Conservation (phyloP, 2,113 vertebrate genomes). For the Menidia beryllina region DNA sequence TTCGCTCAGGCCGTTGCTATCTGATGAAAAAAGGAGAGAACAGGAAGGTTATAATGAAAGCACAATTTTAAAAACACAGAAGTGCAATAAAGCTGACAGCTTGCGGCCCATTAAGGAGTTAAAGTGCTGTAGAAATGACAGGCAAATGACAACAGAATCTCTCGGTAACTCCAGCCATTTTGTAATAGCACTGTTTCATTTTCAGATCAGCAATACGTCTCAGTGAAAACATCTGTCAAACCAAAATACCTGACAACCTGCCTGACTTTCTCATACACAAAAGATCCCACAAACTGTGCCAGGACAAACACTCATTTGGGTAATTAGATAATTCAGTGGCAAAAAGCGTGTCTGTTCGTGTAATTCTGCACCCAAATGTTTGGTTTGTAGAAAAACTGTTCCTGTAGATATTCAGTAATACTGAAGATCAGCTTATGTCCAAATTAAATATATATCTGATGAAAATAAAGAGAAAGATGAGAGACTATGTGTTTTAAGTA, state of each 20-base stretch:
- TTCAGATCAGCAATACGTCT: not conserved
- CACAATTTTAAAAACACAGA: constrained; percentile 53
- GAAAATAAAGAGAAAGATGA: not conserved
- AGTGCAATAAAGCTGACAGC: constrained; percentile 46
- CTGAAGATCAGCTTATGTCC: not conserved
- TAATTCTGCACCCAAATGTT: not conserved
- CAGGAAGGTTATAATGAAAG: constrained; percentile 58
- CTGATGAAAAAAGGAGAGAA: constrained; percentile 82
- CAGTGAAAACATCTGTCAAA: constrained; percentile 5
- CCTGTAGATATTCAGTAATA: not conserved
- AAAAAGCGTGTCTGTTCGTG: not conserved
- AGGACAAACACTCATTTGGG: not conserved
- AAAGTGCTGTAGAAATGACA: constrained; percentile 30
- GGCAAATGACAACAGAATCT: constrained; percentile 45
- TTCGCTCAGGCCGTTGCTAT: constrained; percentile 91
- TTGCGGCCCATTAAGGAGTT: constrained; percentile 37
- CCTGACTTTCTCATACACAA: not conserved
- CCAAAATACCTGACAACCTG: not conserved
- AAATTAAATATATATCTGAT: too few relatives aligned
- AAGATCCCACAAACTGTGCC: constrained; percentile 1
- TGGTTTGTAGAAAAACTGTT: not conserved
- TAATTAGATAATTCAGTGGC: not conserved
- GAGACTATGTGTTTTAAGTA: not conserved
- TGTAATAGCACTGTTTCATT: constrained; percentile 6
- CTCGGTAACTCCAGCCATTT: constrained; percentile 33